Evolutionary conservation across 2,797 vertebrate genomes (phyloP).

Genomic region (Pelobates cultripes): DNA sequence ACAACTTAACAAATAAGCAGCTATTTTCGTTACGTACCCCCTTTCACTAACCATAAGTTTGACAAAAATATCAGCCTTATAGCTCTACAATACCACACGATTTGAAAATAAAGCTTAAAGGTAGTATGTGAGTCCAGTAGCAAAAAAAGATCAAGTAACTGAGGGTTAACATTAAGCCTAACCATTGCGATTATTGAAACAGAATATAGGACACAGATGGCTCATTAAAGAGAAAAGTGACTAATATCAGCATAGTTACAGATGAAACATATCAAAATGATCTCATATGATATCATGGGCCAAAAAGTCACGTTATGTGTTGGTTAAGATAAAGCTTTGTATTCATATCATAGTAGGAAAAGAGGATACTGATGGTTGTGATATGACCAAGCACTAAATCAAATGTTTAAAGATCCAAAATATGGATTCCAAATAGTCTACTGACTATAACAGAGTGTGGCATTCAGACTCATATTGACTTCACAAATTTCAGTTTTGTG

Average conservation of each 20-base stretch:
- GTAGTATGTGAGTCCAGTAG: too few species aligned
- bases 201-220: not conserved
- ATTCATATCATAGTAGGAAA: not conserved
- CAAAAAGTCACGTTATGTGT: not conserved
- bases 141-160: not conserved
- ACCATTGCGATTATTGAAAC: not conserved
- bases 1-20: too few species aligned
- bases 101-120: too few species aligned
- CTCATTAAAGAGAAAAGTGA: not conserved
- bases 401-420: too few species aligned
- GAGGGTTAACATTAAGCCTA: not conserved
- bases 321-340: not conserved
- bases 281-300: not conserved
- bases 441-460: too few species aligned
- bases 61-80: too few species aligned
- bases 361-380: not conserved
- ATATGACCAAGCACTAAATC: not conserved
- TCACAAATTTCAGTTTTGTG: too few species aligned
- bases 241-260: not conserved
- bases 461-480: too few species aligned
- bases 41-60: too few species aligned
- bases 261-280: not conserved
- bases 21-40: too few species aligned
- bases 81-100: too few species aligned
- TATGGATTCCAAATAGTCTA: too few species aligned